Percentiles rank a stretch among this genome's conserved stretches.
Evolutionary conservation across 2,888 invertebrate species (phyloP).

Genomic region (Ypsolopha sequella): DNA sequence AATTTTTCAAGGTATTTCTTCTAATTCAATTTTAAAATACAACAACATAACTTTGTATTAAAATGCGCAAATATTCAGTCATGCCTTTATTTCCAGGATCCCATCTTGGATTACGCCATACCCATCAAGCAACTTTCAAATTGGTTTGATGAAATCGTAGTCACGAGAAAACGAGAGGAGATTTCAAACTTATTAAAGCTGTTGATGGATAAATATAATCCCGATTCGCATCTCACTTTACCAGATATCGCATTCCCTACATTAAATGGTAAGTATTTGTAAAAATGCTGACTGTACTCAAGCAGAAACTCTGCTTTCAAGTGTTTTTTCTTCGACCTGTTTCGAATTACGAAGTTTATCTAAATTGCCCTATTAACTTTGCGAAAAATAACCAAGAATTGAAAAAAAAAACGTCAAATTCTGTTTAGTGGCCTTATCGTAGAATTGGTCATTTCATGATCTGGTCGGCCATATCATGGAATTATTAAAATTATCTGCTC

Average conservation of each 20-base stretch:
- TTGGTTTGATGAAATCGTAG: slow-evolving; percentile 90
- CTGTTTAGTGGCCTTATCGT: too few species aligned
- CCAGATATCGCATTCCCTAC: slow-evolving; percentile 84
- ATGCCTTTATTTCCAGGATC: slow-evolving; percentile 71
- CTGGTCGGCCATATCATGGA: too few species aligned
- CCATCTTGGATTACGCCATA: slow-evolving; percentile 83
- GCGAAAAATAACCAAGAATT: too few species aligned
- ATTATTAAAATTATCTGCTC: too few species aligned
- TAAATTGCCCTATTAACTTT: too few species aligned
- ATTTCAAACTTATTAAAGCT: slow-evolving; percentile 82
- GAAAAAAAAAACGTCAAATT: too few species aligned
- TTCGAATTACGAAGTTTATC: too few species aligned
- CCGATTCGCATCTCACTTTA: slow-evolving; percentile 74
- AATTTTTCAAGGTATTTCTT: slow-evolving; percentile 84
- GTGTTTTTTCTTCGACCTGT: too few species aligned
- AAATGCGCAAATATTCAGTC: too few species aligned
- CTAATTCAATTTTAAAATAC: slow-evolving; percentile 2
- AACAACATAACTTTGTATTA: neutral
- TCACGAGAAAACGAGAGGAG: slow-evolving; percentile 88
- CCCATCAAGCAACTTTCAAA: slow-evolving; percentile 85
- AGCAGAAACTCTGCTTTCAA: too few species aligned
- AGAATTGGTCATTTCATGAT: too few species aligned
- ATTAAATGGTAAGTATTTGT: slow-evolving; percentile 70
- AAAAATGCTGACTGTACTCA: too few species aligned
- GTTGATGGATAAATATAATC: slow-evolving; percentile 80